Evolutionary conservation across 2,888 invertebrate species (phyloP), one percentile per base, ranked within the genome.

Genomic region (Omphaloscelis lunosa): DNA sequence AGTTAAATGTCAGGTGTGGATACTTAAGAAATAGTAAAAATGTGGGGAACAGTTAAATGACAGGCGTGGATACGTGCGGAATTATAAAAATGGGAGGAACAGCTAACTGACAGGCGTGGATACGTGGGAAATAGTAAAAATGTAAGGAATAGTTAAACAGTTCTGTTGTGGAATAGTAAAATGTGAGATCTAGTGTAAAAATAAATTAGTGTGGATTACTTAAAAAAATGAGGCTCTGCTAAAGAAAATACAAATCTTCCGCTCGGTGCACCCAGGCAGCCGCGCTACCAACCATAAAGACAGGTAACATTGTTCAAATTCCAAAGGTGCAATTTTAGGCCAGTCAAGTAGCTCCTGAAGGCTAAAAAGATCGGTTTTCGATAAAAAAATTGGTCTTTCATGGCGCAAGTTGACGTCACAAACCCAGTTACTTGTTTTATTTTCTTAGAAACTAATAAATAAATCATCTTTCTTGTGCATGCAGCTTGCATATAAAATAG

Each of bases 401-500:
- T 39, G 23, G 41, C 23, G 15, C 17, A 45, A 27, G 20, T 29
- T 77, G 39, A 29, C 1, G 20, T 2, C 11, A 29, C 9, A 12
- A 45, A 41, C 15, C 15, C n/a, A 73, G 72, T 9, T 2, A 65
- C 41, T 53, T 23, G 34, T 53, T 53, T 69, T 23, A 41, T 45
- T 78, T 56, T 53, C 17, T 27, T 53, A 45, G 11, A 45, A 51
- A 53, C 1, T 0, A 45, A 58, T 75, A 51, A 75, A 79, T 71
- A 51, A 71, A 59, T 68, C 23, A 63, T 48, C 9, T 11, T 62
- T 58, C 48, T 53, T 7, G 58, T 68, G 69, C 75, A 83, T 61
- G 71, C 27, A 72, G 51, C 15, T 53, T 73, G 83, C 58, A 68
- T 63, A 71, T 61, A 75, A 84, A 83, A 82, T 41, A 78, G 79